Percentiles rank a stretch among this genome's conserved stretches.
Evolutionary conservation across 2,113 vertebrate species (phyloP).

Genomic region (Ailurus styani): DNA sequence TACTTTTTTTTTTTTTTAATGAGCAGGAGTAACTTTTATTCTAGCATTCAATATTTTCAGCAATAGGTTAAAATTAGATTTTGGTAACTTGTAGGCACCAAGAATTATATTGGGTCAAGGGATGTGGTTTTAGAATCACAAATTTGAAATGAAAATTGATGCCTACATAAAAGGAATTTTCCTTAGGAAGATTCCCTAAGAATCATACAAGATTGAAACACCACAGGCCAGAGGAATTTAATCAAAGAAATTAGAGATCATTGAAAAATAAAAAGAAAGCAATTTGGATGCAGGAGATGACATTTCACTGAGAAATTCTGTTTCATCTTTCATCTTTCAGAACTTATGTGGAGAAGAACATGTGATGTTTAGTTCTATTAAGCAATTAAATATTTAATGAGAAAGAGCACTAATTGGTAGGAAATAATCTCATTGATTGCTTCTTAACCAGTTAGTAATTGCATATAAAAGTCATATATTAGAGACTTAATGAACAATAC

Average conservation of each 20-base stretch:
- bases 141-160: neutral
- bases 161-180: neutral
- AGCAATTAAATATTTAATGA: constrained; percentile 57
- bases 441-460: constrained; percentile 52
- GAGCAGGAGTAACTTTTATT: neutral
- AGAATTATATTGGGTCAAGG: neutral
- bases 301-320: neutral
- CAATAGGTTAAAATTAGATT: neutral
- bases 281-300: neutral
- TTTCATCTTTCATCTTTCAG: neutral
- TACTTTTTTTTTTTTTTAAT: neutral
- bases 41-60: neutral
- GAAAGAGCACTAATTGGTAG: constrained; percentile 37
- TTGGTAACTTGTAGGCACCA: neutral
- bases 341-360: neutral
- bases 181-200: neutral
- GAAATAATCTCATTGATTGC: constrained; percentile 35
- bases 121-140: neutral
- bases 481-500: constrained; percentile 33
- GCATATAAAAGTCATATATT: constrained; percentile 49
- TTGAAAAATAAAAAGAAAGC: neutral
- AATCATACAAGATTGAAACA: neutral
- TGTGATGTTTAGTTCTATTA: constrained; percentile 4
- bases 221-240: neutral
- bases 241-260: neutral